phyloP scores from a whole-genome alignment of 1,140 invertebrate species.

The Kradibia gibbosae region DNA sequence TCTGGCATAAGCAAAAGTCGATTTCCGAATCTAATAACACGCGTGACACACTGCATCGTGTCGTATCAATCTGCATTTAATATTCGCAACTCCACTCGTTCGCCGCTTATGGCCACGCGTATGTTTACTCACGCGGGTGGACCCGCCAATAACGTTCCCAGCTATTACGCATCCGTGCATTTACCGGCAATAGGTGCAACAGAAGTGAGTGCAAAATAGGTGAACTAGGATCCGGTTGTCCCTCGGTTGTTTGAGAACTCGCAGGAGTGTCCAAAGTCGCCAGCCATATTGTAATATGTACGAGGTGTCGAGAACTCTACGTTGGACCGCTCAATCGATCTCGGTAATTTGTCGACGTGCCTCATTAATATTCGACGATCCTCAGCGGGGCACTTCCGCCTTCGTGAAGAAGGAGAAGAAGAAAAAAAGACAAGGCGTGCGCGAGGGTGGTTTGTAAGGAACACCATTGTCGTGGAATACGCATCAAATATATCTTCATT shows the following conservation, averaged over 20 bases:
- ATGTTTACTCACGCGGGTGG: too few relatives aligned
- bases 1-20: too few relatives aligned
- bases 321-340: slow-evolving; percentile 52
- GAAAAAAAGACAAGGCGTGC: slow-evolving; percentile 42
- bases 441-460: slow-evolving; percentile 66
- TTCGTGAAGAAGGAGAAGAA: slow-evolving; percentile 22
- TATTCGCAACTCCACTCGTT: too few relatives aligned
- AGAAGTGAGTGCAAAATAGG: too few relatives aligned
- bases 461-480: not conserved
- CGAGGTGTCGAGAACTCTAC: slow-evolving; percentile 58
- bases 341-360: slow-evolving; percentile 60
- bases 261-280: not conserved
- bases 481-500: not conserved
- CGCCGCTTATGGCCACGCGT: too few relatives aligned
- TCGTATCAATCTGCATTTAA: too few relatives aligned
- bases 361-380: slow-evolving; percentile 50
- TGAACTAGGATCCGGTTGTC: too few relatives aligned
- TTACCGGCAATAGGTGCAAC: too few relatives aligned
- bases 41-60: too few relatives aligned
- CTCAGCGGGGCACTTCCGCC: slow-evolving; percentile 68
- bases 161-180: too few relatives aligned
- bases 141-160: too few relatives aligned
- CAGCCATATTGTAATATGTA: slow-evolving; percentile 8
- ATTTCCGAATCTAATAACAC: too few relatives aligned
- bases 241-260: not conserved